Evolutionary conservation across 92 coral and sea anemone species (phyloP).

Genomic region (Phymanthus crucifer): DNA sequence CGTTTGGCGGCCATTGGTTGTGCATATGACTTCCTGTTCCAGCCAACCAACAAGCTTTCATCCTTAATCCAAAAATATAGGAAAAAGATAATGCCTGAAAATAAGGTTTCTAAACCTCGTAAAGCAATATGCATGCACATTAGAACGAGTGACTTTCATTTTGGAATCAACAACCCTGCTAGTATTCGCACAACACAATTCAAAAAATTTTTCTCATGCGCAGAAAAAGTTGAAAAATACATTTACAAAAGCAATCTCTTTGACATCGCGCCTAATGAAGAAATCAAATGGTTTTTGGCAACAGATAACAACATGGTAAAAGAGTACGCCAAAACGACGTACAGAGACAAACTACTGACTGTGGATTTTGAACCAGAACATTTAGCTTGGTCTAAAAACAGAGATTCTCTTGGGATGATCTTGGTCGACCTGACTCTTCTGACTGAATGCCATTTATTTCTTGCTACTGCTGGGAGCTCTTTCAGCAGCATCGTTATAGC

Average conservation of each 20-base stretch:
- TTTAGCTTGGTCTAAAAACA: background rate
- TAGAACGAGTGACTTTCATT: background rate
- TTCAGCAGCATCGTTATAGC: background rate
- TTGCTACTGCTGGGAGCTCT: background rate
- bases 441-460: background rate
- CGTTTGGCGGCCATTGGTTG: background rate
- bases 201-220: conserved; percentile 8
- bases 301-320: conserved; percentile 1
- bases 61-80: background rate
- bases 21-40: background rate
- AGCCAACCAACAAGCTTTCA: background rate
- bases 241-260: background rate
- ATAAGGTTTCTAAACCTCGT: background rate
- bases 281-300: conserved; percentile 12
- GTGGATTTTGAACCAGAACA: conserved; percentile 9
- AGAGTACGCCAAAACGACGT: background rate
- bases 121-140: conserved; percentile 7
- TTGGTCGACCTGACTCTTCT: background rate
- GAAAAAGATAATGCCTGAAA: background rate
- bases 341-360: background rate
- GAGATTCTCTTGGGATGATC: conserved; percentile 2
- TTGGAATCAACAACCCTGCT: background rate
- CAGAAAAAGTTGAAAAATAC: background rate
- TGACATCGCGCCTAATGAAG: background rate
- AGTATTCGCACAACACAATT: background rate